These are phyloP conservation scores for Lucinisca nassula DNA, from an alignment of 2,888 invertebrate genomes.

Conservation along the genomic window DNA sequence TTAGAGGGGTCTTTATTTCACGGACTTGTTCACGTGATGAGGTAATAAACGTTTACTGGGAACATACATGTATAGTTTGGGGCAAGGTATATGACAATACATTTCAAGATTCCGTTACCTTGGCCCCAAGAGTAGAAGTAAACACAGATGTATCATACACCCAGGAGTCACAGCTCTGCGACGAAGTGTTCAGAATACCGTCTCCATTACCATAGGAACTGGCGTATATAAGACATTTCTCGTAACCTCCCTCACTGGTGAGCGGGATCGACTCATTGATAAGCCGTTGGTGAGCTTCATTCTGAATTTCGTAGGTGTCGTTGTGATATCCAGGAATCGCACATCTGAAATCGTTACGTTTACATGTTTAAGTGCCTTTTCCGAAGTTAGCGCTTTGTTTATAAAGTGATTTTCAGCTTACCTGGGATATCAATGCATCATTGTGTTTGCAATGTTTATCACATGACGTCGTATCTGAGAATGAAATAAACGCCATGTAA, in stretches of 20 bases:
- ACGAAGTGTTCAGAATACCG: slow-evolving; percentile 6
- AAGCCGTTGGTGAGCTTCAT: slow-evolving; percentile 57
- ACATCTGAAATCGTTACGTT: slow-evolving; percentile 76
- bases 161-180: slow-evolving; percentile 36
- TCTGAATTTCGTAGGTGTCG: slow-evolving; percentile 77
- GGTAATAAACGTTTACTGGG: neutral
- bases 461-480: no score
- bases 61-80: no score
- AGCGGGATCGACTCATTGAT: slow-evolving; percentile 73
- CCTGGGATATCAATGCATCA: no score
- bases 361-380: no score
- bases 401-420: no score
- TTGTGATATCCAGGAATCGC: slow-evolving; percentile 73
- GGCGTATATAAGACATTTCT: slow-evolving; percentile 52
- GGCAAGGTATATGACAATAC: no score
- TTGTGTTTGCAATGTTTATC: no score
- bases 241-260: slow-evolving; percentile 49
- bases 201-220: neutral
- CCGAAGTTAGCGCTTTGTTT: no score
- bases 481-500: no score
- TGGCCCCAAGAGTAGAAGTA: slow-evolving; percentile 38
- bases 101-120: no score
- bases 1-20: no score
- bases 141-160: slow-evolving; percentile 53
- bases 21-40: no score